Evolutionary conservation across 2,888 invertebrate genomes (phyloP).

Genomic region (Brachypterus glaber): DNA sequence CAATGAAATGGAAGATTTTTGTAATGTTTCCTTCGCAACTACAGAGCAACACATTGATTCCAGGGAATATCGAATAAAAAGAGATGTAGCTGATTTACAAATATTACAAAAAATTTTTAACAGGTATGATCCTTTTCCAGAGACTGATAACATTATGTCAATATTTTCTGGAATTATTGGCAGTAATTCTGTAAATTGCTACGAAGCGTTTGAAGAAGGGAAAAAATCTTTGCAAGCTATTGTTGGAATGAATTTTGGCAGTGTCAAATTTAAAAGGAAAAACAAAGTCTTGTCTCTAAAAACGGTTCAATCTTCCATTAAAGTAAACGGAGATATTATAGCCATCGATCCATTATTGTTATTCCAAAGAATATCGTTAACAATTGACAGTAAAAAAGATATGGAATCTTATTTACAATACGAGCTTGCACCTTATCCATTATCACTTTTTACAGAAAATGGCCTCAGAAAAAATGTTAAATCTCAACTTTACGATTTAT

Average conservation of each 20-base stretch:
- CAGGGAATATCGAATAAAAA: constrained; percentile 31
- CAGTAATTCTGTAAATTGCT: constrained; percentile 26
- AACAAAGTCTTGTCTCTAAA: constrained; percentile 27
- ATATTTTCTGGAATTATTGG: constrained; percentile 28
- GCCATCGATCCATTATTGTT: constrained; percentile 23
- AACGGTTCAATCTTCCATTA: constrained; percentile 24
- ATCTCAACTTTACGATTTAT: constrained; percentile 16
- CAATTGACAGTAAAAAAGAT: constrained; percentile 25
- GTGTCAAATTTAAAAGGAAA: constrained; percentile 26
- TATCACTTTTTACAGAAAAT: constrained; percentile 21
- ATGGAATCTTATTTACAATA: constrained; percentile 26
- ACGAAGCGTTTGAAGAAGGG: constrained; percentile 26
- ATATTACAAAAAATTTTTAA: constrained; percentile 23
- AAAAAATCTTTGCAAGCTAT: constrained; percentile 24
- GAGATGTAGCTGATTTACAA: constrained; percentile 22
- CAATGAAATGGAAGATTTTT: constrained; percentile 28
- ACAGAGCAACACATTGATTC: constrained; percentile 35
- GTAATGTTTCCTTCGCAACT: constrained; percentile 22
- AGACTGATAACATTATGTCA: constrained; percentile 24
- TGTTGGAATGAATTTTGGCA: constrained; percentile 24
- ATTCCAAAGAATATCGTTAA: constrained; percentile 24
- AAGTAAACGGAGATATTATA: constrained; percentile 23
- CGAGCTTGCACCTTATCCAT: constrained; percentile 28
- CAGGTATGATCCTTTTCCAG: constrained; percentile 28
- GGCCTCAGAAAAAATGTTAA: constrained; percentile 20